Evolutionary conservation across 2,113 vertebrate species (phyloP), one percentile per base, ranked within the genome.

Genomic region (Microtus ochrogaster): DNA sequence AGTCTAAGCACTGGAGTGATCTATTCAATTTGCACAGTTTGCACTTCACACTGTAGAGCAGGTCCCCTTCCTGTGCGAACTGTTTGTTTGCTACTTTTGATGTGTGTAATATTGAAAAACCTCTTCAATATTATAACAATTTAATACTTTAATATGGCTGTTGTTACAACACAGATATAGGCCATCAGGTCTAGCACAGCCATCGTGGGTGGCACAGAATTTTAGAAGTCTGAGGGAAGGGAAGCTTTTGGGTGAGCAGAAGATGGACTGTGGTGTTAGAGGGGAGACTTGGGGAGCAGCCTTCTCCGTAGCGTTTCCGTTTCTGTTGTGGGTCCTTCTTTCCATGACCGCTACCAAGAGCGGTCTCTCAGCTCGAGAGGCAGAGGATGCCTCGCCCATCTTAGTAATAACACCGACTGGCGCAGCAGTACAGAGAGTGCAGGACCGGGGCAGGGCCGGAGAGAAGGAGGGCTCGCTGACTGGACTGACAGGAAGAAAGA

Each of bases 111-210:
- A 91, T 92, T 76, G 52, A 49, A 97, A 95, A 24, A 30, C 13
- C 24, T 28, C 65, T 44, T 84, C 22, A 21, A 22, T 63, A 82
- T 83, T 70, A 16, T 77, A 78, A 87, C 39, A 63, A 52, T 95
- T 94, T 93, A 22, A 74, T 84, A 22, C 66, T 91, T 82, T 72
- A n/a, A n/a, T 47, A 58, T n/a, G 74, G n/a, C 58, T 87, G 9
- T 76, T 41, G 6, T 91, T 47, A 65, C 77, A 92, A 68, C 41
- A 61, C 22, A 70, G 82, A 82, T n/a, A 39, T 7, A 39, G n/a
- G 68, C 12, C 90, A 30, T 63, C 33, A 77, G 41, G 6, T 47
- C 52, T 81, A 66, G 22, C 21, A 24, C 44, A 61, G 74, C 61
- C 39, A 81, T 87, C 41, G 78, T 65, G 82, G 58, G 33, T 66